Evolutionary conservation across 2,888 invertebrate species (phyloP), one percentile per base, ranked within the genome.

Genomic region (Philaethria dido): DNA sequence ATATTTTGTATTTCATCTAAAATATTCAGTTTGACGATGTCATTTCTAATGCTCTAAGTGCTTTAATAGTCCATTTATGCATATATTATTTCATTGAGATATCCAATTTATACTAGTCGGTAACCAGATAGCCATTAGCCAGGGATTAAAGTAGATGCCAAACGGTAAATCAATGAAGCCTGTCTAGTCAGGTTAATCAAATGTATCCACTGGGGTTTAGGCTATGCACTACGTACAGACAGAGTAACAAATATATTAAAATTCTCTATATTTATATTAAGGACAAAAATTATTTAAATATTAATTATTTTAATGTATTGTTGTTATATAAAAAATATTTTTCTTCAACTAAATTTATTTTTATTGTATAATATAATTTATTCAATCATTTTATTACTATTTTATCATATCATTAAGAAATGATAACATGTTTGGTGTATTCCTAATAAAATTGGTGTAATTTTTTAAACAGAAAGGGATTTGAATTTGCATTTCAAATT

Each of bases 131-230:
- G 65, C 73, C 73, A 77, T 82, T 79, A 77, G 79, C 77, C 74
- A 73, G 80, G 86, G 86, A 86, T 89, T 89, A 87, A 87, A 89
- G 86, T 87, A 84, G 85, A 89, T 85, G 80, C 87, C 86, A 83
- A 85, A 87, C 89, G 82, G 87, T 90, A 91, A 91, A 92, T 90
- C 92, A 92, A 91, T 92, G 88, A 83, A 87, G 87, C 84, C 85
- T 85, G 92, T 91, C 92, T 92, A 89, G 91, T 89, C 89, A 86
- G 87, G 91, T 92, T 92, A 92, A 92, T 92, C 92, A 91, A 92
- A 92, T 89, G 85, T 88, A 89, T 85, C 88, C 88, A 80, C 80
- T 80, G 81, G 83, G 85, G 87, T 82, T 89, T 86, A 85, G 80
- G 84, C 79, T 84, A 84, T 84, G 82, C 82, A 76, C 76, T 66